Conservation (phyloP, 2,797 vertebrate species). For the Rhynchotus rufescens region DNA sequence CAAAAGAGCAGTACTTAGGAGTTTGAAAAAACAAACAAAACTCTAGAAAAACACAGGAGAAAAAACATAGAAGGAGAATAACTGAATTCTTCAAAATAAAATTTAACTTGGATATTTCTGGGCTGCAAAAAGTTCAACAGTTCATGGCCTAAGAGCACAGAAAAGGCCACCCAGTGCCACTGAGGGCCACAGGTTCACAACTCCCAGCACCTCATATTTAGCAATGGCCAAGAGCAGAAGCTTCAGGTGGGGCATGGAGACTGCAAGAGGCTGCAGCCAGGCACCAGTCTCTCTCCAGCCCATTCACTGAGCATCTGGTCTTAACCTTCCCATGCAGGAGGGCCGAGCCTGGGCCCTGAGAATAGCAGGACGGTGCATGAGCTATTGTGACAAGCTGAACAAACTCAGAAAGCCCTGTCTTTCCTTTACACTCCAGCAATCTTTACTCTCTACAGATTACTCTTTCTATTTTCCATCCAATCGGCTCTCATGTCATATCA, state of each 20-base stretch:
- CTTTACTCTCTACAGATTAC: not conserved
- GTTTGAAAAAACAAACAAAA: not conserved
- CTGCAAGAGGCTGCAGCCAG: not conserved
- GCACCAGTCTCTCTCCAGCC: not conserved
- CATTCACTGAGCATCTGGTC: accelerated
- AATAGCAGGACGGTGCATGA: not conserved
- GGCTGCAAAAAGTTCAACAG: not conserved
- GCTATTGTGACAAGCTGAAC: not conserved
- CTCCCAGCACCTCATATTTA: not conserved
- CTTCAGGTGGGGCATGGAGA: not conserved
- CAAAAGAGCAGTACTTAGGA: not conserved
- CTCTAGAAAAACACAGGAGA: not conserved
- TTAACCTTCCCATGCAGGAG: not conserved
- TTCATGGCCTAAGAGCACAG: not conserved
- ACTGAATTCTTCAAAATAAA: not conserved
- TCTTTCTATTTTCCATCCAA: not conserved
- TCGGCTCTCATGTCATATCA: not conserved
- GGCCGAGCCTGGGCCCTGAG: not conserved
- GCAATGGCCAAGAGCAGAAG: not conserved
- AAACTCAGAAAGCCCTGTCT: not conserved
- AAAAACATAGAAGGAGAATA: not conserved
- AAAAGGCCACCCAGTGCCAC: not conserved
- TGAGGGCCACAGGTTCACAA: not conserved
- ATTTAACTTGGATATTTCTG: not conserved
- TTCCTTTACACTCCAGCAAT: not conserved